These are phyloP conservation scores for Drosophila infuscata DNA, from an alignment of 2,888 invertebrate species.

Conservation along the genomic window DNA sequence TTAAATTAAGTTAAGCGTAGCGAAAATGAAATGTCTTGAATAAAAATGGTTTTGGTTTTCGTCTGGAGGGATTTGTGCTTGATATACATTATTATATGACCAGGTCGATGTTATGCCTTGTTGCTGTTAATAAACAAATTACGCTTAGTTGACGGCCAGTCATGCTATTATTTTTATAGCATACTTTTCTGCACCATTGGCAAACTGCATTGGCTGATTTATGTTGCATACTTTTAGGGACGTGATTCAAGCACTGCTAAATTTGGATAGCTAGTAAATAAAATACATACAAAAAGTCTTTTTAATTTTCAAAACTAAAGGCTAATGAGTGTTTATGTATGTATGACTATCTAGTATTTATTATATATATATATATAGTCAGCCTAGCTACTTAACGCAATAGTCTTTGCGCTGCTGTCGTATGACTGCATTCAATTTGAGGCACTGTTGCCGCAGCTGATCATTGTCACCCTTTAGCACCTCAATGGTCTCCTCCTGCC, in stretches of 20 bases:
- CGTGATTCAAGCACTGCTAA: not conserved
- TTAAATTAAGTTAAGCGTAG: not conserved
- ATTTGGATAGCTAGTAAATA: not conserved
- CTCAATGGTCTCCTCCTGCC: slow-evolving; percentile 91
- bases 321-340: not conserved
- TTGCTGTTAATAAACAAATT: not conserved
- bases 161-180: accelerated
- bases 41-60: too few relatives aligned
- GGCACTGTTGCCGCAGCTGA: slow-evolving; percentile 90
- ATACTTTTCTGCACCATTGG: not conserved
- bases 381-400: slow-evolving; percentile 82
- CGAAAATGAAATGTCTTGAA: not conserved
- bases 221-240: not conserved
- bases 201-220: not conserved
- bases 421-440: slow-evolving; percentile 90
- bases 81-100: not conserved
- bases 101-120: not conserved
- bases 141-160: not conserved
- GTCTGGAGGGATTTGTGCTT: not conserved
- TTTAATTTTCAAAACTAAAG: not conserved
- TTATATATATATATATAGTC: not conserved
- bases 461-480: slow-evolving; percentile 90
- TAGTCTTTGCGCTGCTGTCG: slow-evolving; percentile 92
- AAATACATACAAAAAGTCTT: not conserved
- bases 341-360: not conserved